Evolutionary conservation across 2,113 vertebrate genomes (phyloP).

Genomic region (Entelurus aequoreus): DNA sequence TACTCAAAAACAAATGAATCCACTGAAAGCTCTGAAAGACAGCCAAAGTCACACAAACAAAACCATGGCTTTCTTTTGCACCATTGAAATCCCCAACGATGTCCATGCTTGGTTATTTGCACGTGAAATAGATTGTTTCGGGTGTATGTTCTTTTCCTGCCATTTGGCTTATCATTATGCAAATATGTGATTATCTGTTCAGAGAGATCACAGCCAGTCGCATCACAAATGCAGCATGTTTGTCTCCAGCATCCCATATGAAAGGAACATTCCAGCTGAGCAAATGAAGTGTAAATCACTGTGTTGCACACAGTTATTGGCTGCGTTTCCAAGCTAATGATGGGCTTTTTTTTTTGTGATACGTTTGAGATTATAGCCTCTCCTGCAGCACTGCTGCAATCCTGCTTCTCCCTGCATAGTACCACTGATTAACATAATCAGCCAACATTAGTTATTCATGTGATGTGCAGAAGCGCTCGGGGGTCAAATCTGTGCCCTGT

Average conservation of each 20-base stretch:
- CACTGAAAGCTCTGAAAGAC: neutral
- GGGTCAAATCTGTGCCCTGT: slow-evolving; percentile 74
- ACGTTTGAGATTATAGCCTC: slow-evolving; percentile 64
- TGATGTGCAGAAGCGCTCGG: slow-evolving; percentile 69
- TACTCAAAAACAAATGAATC: neutral
- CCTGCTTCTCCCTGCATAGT: slow-evolving; percentile 66
- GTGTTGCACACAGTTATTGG: slow-evolving; percentile 40
- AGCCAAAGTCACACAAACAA: slow-evolving; percentile 1
- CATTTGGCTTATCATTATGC: slow-evolving; percentile 52
- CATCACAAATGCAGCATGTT: slow-evolving; percentile 59
- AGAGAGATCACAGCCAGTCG: slow-evolving; percentile 58
- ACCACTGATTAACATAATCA: slow-evolving; percentile 77
- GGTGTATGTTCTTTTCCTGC: neutral
- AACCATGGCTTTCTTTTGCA: neutral
- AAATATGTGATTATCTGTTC: slow-evolving; percentile 67
- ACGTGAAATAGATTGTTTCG: slow-evolving; percentile 1
- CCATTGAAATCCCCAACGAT: neutral
- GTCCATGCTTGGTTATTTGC: slow-evolving; percentile 11
- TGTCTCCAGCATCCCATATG: slow-evolving; percentile 60
- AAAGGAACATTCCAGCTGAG: slow-evolving; percentile 61
- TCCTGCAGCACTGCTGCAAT: slow-evolving; percentile 60
- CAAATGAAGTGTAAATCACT: slow-evolving; percentile 65
- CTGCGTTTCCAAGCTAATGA: slow-evolving; percentile 64
- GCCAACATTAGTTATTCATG: slow-evolving; percentile 77
- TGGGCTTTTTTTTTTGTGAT: slow-evolving; percentile 65